A percentile compares a stretch with the other conserved stretches of the same genome.
Conservation (phyloP, 2,888 invertebrate genomes). For the Nephrotoma flavescens region DNA sequence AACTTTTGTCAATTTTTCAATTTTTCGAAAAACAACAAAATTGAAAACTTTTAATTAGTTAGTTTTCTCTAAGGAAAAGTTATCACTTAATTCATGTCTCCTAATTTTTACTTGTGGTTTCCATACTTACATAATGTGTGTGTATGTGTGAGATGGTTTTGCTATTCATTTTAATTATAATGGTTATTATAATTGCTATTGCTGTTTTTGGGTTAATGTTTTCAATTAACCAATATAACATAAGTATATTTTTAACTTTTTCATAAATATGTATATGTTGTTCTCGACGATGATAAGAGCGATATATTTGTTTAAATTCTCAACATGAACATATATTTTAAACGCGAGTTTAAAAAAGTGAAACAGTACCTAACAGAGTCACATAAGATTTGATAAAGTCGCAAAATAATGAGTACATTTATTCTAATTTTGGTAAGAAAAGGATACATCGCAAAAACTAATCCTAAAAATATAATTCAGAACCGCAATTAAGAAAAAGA, state of each 20-base stretch:
- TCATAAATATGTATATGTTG: too few species aligned
- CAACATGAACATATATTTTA: too few species aligned
- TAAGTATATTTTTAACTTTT: neutral
- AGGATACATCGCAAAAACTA: too few species aligned
- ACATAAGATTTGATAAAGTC: too few species aligned
- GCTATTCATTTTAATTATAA: neutral
- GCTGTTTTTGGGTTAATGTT: neutral
- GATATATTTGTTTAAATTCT: too few species aligned
- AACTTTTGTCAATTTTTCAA: neutral
- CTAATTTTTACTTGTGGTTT: neutral
- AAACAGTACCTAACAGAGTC: too few species aligned
- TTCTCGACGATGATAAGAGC: too few species aligned
- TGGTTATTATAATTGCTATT: neutral
- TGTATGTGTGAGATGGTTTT: neutral
- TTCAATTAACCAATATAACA: neutral
- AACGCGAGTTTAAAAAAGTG: too few species aligned
- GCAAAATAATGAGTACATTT: too few species aligned
- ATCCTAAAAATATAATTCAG: too few species aligned
- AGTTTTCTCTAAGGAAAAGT: neutral
- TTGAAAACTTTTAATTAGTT: neutral
- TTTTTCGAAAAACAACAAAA: neutral
- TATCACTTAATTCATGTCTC: neutral
- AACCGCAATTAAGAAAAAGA: too few species aligned
- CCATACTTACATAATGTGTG: neutral
- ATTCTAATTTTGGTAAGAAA: too few species aligned